Conservation (phyloP, 2,797 vertebrate genomes). For the Denticeps clupeoides region DNA sequence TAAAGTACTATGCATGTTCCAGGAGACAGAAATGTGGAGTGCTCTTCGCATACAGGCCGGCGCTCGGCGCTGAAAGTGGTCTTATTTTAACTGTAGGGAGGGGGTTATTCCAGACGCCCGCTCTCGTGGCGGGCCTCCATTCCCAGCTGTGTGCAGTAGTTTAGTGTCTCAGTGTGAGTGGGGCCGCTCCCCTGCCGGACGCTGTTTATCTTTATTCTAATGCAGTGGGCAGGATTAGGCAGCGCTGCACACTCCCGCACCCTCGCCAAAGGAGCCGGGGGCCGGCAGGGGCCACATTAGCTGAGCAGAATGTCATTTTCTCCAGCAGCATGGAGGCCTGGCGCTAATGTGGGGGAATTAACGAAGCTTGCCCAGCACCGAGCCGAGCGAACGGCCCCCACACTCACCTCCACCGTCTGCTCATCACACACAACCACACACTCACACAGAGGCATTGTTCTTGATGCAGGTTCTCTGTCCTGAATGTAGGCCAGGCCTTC, state of each 20-base stretch:
- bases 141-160: slow-evolving; percentile 26
- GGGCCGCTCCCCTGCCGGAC: slow-evolving; percentile 16
- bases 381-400: slow-evolving; percentile 5
- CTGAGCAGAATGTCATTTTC: slow-evolving; percentile 35
- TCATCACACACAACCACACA: background rate
- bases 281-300: slow-evolving; percentile 40
- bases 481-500: too few relatives aligned
- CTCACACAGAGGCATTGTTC: too few relatives aligned
- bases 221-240: slow-evolving; percentile 28
- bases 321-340: slow-evolving; percentile 33
- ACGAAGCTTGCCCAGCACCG: slow-evolving; percentile 17
- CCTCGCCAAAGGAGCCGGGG: slow-evolving; percentile 10
- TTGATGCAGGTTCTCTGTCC: too few relatives aligned
- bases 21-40: too few relatives aligned
- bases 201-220: slow-evolving; percentile 34
- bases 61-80: too few relatives aligned
- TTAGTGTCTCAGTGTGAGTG: slow-evolving; percentile 25
- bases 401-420: slow-evolving; percentile 7
- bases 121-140: too few relatives aligned
- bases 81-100: too few relatives aligned
- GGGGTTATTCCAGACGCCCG: too few relatives aligned
- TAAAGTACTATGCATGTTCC: too few relatives aligned
- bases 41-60: too few relatives aligned
- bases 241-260: slow-evolving; percentile 17
- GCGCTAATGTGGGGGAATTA: slow-evolving; percentile 32